Base-by-base conservation (phyloP, 2,113 vertebrate species). In the Corythornis cristatus region DNA sequence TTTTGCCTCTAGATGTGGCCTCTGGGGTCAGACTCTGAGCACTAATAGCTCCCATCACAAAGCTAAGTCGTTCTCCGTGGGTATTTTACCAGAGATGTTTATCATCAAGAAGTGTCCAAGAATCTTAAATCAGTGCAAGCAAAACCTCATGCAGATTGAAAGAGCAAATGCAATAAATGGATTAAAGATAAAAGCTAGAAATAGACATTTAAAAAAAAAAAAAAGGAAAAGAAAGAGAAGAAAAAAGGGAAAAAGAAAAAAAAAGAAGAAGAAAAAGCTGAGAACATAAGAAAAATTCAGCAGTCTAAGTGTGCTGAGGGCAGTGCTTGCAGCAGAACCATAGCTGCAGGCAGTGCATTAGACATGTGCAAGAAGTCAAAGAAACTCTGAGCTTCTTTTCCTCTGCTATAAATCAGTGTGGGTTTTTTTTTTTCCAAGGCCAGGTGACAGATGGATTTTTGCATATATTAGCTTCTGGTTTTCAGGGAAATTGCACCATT, bases 391-490 rank as follows among this genome's bases (percentile, higher is more conserved):
- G 89, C 54, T 95, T 58, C 85, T 96, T 90, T 96, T 95, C 85
- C 95, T 96, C 93, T 93, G 72, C 79, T 82, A 94, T 97, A 96
- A 97, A 97, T 96, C 96, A 95, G 64, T 0, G 2, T 42, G 56
- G 6, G 14, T 48, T 85, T 70, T 86, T 48, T 85, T 73, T 86
- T 86, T 53, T 11, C 54, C 53, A 64, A 79, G 60, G 35, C 28
- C 68, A 92, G 64, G 82, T 88, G 76, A 66, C 97, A 95, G 87
- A 89, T 29, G 90, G 70, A 85, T 91, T 90, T 95, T 90, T 93
- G 86, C 93, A 92, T 91, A 80, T 64, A 91, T 96, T 91, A 94
- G 43, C 77, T 94, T 83, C 87, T 81, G 86, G 82, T 93, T 96
- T 91, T 83, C 45, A 75, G 87, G 71, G 88, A 88, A 96, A 94